phyloP scores from a whole-genome alignment of 2,113 vertebrate species.

The Anolis sagrei region DNA sequence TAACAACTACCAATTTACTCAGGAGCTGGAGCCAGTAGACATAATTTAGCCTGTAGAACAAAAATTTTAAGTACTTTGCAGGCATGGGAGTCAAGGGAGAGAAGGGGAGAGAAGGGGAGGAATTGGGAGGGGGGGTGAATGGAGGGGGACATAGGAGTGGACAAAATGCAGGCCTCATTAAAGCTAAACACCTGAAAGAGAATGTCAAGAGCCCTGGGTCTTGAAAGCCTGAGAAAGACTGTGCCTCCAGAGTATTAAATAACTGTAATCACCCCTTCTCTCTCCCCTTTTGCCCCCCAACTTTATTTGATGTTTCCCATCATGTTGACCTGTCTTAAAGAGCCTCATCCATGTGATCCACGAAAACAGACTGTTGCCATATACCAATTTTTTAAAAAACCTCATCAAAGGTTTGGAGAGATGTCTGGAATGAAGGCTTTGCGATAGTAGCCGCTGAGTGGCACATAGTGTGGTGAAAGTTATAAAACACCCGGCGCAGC shows the following conservation, averaged over 20 bases:
- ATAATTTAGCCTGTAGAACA: constrained; percentile 56
- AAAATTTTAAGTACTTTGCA: constrained; percentile 54
- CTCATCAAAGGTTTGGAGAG: constrained; percentile 76
- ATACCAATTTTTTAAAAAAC: constrained; percentile 70
- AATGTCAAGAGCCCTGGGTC: constrained; percentile 68
- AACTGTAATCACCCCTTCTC: constrained; percentile 60
- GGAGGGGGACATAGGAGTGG: constrained; percentile 60
- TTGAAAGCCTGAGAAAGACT: constrained; percentile 69
- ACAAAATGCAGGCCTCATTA: constrained; percentile 75
- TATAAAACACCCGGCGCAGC: constrained; percentile 73
- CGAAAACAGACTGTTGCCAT: constrained; percentile 82
- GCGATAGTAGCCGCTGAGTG: constrained; percentile 72
- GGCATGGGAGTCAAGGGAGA: neutral
- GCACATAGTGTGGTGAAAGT: constrained; percentile 81
- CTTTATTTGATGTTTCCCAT: constrained; percentile 79
- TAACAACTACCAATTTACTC: constrained; percentile 53
- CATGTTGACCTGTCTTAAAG: constrained; percentile 71
- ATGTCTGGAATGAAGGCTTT: constrained; percentile 73
- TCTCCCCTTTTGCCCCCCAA: neutral
- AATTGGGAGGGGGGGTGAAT: neutral
- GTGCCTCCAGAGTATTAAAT: constrained; percentile 76
- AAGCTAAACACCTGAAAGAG: constrained; percentile 79
- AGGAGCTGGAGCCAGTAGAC: constrained; percentile 63
- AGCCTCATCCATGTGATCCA: constrained; percentile 76
- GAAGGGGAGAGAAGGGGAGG: neutral